phyloP scores from a whole-genome alignment of 2,113 vertebrate species.

The Oriolus oriolus region DNA sequence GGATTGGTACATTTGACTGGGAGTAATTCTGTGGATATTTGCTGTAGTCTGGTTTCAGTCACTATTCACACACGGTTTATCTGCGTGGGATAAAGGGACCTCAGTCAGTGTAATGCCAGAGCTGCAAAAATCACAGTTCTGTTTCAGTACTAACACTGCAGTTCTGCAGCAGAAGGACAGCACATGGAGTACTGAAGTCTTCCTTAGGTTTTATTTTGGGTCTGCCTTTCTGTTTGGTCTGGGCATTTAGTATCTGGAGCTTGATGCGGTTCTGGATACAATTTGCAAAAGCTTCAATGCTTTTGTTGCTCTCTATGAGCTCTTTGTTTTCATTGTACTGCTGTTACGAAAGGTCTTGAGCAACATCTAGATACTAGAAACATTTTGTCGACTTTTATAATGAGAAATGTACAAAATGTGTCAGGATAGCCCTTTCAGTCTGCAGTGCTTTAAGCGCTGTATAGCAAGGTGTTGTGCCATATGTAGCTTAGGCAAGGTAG shows the following conservation, averaged over 20 bases:
- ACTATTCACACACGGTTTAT: fast-evolving
- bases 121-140: not conserved
- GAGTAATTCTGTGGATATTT: not conserved
- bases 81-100: not conserved
- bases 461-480: not conserved
- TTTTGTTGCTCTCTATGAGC: not conserved
- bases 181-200: not conserved
- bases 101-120: not conserved
- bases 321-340: not conserved
- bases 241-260: not conserved
- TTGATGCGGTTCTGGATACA: not conserved
- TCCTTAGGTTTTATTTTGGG: not conserved
- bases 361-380: not conserved
- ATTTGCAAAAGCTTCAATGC: not conserved
- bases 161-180: not conserved
- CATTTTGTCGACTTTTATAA: not conserved
- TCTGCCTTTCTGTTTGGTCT: not conserved
- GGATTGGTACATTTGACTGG: not conserved
- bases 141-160: not conserved
- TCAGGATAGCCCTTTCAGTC: not conserved
- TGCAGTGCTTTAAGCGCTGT: not conserved
- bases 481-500: not conserved
- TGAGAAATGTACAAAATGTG: not conserved
- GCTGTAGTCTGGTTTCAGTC: not conserved
- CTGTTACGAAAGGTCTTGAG: not conserved